These are phyloP conservation scores for Dryococelus australis DNA, from an alignment of 2,888 invertebrate genomes.

Conservation along the genomic window DNA sequence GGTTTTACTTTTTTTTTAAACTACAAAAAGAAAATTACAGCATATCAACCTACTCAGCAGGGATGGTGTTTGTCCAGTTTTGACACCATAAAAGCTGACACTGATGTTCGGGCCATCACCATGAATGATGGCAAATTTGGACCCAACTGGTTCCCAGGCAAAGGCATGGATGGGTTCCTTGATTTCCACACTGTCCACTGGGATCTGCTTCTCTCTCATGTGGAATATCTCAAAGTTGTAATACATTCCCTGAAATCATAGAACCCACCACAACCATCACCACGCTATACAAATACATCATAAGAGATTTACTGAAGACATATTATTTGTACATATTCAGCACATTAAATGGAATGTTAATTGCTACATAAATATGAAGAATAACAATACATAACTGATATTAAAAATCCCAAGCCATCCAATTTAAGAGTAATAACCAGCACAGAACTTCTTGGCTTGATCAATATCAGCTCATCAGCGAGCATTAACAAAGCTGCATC, in stretches of 20 bases:
- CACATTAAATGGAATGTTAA: too few species aligned
- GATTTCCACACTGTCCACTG: conserved; percentile 96
- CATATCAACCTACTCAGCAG: conserved; percentile 75
- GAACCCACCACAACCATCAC: background rate
- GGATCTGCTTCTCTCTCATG: conserved; percentile 96
- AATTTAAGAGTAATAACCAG: too few species aligned
- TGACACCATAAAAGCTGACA: conserved; percentile 93
- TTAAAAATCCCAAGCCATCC: too few species aligned
- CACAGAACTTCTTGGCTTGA: too few species aligned
- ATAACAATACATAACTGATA: too few species aligned
- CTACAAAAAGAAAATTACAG: too few species aligned
- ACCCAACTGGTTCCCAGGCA: conserved; percentile 97
- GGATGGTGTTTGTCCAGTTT: conserved; percentile 88
- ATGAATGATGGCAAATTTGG: conserved; percentile 95
- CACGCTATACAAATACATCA: background rate
- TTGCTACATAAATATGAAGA: too few species aligned
- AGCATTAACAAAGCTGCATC: too few species aligned
- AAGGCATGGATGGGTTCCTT: conserved; percentile 93
- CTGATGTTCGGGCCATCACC: conserved; percentile 85
- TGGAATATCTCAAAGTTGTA: conserved; percentile 99
- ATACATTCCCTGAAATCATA: conserved; percentile 77
- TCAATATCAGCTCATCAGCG: too few species aligned
- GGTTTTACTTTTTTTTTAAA: too few species aligned
- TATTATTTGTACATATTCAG: too few species aligned
- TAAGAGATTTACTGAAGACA: too few species aligned